Percentiles rank a stretch among this genome's conserved stretches.
These are phyloP conservation scores for Coturnix japonica DNA, from an alignment of 2,113 vertebrate genomes.

Conservation along the genomic window DNA sequence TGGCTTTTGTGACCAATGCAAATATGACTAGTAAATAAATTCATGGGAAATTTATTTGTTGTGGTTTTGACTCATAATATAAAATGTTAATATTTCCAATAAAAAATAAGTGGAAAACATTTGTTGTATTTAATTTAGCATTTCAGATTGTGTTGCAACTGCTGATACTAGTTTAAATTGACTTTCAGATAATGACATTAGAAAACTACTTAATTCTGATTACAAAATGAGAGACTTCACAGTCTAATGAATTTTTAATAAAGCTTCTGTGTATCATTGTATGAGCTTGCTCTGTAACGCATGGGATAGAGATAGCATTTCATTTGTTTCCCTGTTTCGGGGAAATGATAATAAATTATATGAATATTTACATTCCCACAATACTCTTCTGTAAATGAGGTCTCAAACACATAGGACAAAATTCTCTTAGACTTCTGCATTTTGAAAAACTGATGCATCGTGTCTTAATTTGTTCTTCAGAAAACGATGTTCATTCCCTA, in stretches of 20 bases:
- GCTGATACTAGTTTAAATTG: conserved; percentile 38
- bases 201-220: conserved; percentile 72
- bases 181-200: conserved; percentile 62
- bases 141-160: conserved; percentile 36
- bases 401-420: neutral
- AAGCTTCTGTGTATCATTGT: conserved; percentile 29
- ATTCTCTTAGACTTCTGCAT: neutral
- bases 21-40: neutral
- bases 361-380: conserved; percentile 35
- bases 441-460: neutral
- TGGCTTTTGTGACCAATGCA: neutral
- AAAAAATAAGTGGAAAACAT: conserved; percentile 46
- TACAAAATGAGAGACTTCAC: conserved; percentile 60
- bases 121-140: conserved; percentile 48
- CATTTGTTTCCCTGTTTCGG: conserved; percentile 64
- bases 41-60: neutral
- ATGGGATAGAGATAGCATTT: conserved; percentile 34
- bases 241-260: conserved; percentile 76
- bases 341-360: conserved; percentile 28
- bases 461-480: neutral
- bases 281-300: conserved; percentile 5
- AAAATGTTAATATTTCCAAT: conserved; percentile 35
- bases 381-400: neutral
- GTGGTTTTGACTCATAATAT: neutral
- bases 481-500: neutral